These are phyloP conservation scores for Lingula anatina DNA, from an alignment of 2,888 invertebrate species.

Conservation along the genomic window DNA sequence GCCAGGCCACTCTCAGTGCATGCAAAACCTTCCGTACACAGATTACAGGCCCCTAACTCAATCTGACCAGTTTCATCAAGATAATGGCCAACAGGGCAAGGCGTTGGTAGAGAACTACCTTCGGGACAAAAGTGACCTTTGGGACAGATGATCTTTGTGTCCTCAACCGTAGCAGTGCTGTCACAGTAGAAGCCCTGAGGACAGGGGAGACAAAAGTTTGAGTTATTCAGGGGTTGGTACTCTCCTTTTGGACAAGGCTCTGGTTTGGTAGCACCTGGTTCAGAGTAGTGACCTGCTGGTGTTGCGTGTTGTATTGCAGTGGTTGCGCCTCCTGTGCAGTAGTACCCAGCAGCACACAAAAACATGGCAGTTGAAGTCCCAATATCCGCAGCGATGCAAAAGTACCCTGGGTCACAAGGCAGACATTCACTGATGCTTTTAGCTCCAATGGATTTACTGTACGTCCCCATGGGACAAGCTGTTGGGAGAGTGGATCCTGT, in stretches of 20 bases:
- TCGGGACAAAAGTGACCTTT: conserved; percentile 41
- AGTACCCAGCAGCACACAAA: conserved; percentile 42
- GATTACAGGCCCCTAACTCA: conserved; percentile 28
- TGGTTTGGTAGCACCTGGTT: conserved; percentile 39
- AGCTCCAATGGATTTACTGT: conserved; percentile 41
- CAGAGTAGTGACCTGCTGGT: conserved; percentile 38
- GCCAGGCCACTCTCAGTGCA: conserved; percentile 37
- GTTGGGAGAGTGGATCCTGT: conserved; percentile 34
- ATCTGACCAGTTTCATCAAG: conserved; percentile 27
- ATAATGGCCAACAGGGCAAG: conserved; percentile 41
- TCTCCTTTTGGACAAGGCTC: conserved; percentile 40
- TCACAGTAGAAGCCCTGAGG: conserved; percentile 47
- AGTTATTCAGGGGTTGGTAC: conserved; percentile 31
- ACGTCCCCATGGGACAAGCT: conserved; percentile 39
- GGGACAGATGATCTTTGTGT: conserved; percentile 33
- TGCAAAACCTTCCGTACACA: conserved; percentile 28
- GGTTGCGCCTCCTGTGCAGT: conserved; percentile 43
- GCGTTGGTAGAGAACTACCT: conserved; percentile 35
- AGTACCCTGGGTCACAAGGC: conserved; percentile 46
- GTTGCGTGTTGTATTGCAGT: conserved; percentile 38
- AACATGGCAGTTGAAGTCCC: conserved; percentile 25
- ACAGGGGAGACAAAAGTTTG: conserved; percentile 31
- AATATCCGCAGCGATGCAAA: conserved; percentile 41
- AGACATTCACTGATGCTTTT: conserved; percentile 43
- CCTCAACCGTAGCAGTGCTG: conserved; percentile 29